These are phyloP conservation scores for Gyps fulvus DNA, from an alignment of 2,113 vertebrate species.

Conservation along the genomic window DNA sequence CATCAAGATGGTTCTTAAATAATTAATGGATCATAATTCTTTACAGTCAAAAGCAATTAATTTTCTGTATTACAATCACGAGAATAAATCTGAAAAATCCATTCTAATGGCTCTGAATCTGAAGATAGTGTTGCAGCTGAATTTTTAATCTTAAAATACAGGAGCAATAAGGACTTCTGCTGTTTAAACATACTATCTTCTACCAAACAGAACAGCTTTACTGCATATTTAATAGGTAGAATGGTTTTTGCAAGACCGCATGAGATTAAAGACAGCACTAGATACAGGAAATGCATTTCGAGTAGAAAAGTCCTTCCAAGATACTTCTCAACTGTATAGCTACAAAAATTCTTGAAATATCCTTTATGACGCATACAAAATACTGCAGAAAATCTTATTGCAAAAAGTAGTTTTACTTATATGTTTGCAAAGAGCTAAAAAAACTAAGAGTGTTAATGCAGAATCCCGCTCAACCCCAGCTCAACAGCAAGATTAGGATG, in stretches of 20 bases:
- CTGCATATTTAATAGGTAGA: slow-evolving; percentile 51
- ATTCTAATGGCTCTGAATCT: slow-evolving; percentile 14
- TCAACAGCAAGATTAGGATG: not conserved
- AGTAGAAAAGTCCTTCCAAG: slow-evolving; percentile 7
- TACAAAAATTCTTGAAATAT: not conserved
- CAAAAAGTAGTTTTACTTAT: not conserved
- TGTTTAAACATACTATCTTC: slow-evolving; percentile 30
- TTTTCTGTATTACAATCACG: slow-evolving; percentile 53
- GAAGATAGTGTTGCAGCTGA: not conserved
- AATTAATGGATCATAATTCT: slow-evolving; percentile 44
- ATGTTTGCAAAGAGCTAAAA: not conserved
- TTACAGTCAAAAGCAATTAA: slow-evolving; percentile 57
- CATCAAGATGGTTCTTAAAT: slow-evolving; percentile 49
- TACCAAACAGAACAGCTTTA: slow-evolving; percentile 43
- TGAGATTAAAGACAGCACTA: slow-evolving; percentile 28
- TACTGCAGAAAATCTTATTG: not conserved
- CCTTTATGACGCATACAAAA: not conserved
- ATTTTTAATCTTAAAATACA: slow-evolving; percentile 47
- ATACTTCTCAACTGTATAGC: not conserved
- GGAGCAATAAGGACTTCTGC: not conserved
- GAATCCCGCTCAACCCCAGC: not conserved
- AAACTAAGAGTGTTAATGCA: not conserved
- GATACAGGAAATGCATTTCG: slow-evolving; percentile 26
- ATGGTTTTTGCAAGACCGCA: not conserved
- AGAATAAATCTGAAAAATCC: slow-evolving; percentile 52